Evolutionary conservation across 2,797 vertebrate species (phyloP).

Genomic region (Notoglanidium macrostoma): DNA sequence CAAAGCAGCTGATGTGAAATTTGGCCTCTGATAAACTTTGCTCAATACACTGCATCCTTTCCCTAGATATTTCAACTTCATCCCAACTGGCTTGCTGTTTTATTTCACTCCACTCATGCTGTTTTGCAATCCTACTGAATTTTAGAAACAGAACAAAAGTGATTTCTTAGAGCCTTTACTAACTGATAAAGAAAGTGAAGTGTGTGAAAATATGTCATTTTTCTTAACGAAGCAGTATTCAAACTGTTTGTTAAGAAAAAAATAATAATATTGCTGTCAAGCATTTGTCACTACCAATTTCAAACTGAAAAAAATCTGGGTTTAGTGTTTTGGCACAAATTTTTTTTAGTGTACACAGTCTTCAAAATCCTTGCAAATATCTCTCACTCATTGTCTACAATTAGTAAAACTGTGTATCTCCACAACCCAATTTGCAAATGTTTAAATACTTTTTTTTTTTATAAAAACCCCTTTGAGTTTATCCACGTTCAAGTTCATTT

Average conservation of each 20-base stretch:
- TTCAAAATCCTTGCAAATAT: neutral
- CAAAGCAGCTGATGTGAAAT: slow-evolving; percentile 11
- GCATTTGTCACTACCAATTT: neutral
- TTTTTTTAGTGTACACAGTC: neutral
- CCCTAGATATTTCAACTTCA: neutral
- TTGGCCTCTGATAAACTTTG: slow-evolving; percentile 14
- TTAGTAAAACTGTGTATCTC: neutral
- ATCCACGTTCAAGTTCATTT: neutral
- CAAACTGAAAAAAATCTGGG: neutral
- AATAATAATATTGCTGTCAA: neutral
- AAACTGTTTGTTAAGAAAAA: neutral
- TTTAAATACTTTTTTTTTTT: neutral
- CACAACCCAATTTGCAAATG: neutral
- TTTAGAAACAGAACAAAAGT: neutral
- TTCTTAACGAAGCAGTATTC: neutral
- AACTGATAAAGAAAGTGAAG: neutral
- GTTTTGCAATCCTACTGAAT: neutral
- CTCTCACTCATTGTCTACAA: neutral
- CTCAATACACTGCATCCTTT: slow-evolving; percentile 22
- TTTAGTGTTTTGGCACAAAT: neutral
- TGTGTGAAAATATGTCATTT: neutral
- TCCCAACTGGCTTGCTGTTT: neutral
- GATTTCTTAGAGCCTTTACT: neutral
- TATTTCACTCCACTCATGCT: neutral
- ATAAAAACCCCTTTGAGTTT: neutral